Percentiles rank a stretch among this genome's conserved stretches.
Conservation (phyloP, 2,888 invertebrate species). For the Athalia cordata region DNA sequence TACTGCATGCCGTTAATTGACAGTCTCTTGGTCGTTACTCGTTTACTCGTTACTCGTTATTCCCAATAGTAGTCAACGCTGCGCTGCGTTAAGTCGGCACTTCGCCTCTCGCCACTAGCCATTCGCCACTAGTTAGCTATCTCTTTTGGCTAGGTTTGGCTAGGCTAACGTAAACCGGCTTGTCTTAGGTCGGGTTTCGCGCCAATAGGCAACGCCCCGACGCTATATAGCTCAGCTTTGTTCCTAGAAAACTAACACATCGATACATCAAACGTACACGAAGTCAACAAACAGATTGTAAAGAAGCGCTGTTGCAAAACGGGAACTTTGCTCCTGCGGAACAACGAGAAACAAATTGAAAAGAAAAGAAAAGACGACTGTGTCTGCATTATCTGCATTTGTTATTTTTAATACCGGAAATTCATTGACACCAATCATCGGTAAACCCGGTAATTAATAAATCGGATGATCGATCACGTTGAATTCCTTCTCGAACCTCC, state of each 20-base stretch:
- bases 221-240: not conserved
- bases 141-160: conserved; percentile 18
- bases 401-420: too few relatives aligned
- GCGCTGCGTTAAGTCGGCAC: too few relatives aligned
- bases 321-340: too few relatives aligned
- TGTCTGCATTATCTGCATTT: too few relatives aligned
- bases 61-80: too few relatives aligned
- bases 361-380: too few relatives aligned
- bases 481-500: too few relatives aligned
- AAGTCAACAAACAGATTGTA: not conserved
- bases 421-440: too few relatives aligned
- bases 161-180: conserved; percentile 32
- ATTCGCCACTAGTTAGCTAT: conserved; percentile 8
- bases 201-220: conserved; percentile 18
- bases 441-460: too few relatives aligned
- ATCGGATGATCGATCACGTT: too few relatives aligned
- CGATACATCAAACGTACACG: not conserved
- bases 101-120: conserved; percentile 14
- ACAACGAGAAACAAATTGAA: too few relatives aligned
- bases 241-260: not conserved
- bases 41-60: not conserved
- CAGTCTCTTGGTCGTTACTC: not conserved
- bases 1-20: conserved; percentile 34
- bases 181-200: conserved; percentile 38
- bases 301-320: not conserved